Percentiles rank a stretch among this genome's conserved stretches.
These are phyloP conservation scores for Peromyscus eremicus DNA, from an alignment of 2,797 vertebrate genomes.

Conservation along the genomic window DNA sequence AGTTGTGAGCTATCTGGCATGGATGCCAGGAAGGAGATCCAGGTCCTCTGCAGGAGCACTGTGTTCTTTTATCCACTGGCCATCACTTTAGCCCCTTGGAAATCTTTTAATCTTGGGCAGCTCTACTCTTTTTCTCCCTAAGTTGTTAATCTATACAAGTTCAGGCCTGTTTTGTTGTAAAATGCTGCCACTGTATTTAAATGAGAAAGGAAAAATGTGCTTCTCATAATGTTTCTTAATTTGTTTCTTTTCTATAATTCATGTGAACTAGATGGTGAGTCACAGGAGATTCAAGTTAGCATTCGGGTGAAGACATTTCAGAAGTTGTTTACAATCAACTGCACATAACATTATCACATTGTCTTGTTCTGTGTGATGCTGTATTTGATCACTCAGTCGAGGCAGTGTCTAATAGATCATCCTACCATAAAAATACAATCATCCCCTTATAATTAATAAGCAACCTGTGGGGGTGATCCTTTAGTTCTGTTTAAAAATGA, in stretches of 20 bases:
- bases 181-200: not conserved
- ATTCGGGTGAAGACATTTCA: not conserved
- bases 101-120: not conserved
- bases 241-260: not conserved
- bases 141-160: not conserved
- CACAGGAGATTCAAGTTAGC: not conserved
- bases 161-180: not conserved
- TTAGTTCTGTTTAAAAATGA: not conserved
- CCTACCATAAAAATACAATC: not conserved
- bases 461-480: not conserved
- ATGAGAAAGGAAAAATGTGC: not conserved
- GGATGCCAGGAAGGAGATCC: not conserved
- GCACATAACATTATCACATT: not conserved
- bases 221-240: not conserved
- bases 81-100: not conserved
- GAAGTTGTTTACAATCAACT: not conserved
- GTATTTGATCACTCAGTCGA: not conserved
- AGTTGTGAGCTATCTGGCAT: not conserved
- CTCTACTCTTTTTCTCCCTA: not conserved
- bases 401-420: not conserved
- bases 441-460: not conserved
- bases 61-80: not conserved
- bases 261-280: not conserved
- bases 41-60: not conserved
- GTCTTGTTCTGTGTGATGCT: not conserved